Base-by-base conservation (phyloP, 2,113 vertebrate species). In the Lepus timidus region DNA sequence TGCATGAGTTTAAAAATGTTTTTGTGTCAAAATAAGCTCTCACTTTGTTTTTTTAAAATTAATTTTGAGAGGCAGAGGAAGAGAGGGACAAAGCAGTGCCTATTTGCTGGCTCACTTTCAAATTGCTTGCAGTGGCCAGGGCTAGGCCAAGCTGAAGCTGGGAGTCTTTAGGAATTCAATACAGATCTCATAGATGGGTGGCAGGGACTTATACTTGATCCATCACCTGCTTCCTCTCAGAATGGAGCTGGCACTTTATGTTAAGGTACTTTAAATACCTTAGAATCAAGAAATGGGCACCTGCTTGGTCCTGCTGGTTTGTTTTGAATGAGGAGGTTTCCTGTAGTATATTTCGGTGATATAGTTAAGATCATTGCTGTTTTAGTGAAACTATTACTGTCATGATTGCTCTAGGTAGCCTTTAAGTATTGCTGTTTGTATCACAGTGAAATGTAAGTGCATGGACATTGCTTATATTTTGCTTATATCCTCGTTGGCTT, bases 301-400 rank as follows among this genome's bases (percentile, higher is more conserved):
- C 33, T 75, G 22, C 33, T 81, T 75, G 2, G 33, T n/a, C 71
- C 78, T 88, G n/a, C 23, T 58, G 49, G 14, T 86, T 70, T 85
- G 61, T 75, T 61, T 75, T 55, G 33, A 76, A 55, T 55, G 58
- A 93, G 76, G 33, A 65, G 39, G 20, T 82, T 82, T 52, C 27
- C 36, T 62, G 52, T 71, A 70, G 52, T 51, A 36, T 86, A 39
- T 71, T 73, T 67, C 36, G 51, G 11, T 65, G 84, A 23, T 82
- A 76, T 27, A 16, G 74, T 88, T 74, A 74, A 88, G 85, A 36
- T 82, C 33, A 82, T 64, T 88, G 33, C 76, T 68, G 33, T 85
- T 85, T 92, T 75, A 88, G 55, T 9, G 58, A 39, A 75, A 73
- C n/a, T 79, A 22, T 22, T 79, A 25, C 29, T 25, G 65, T 61